A percentile compares a stretch with the other conserved stretches of the same genome.
Evolutionary conservation across 2,797 vertebrate species (phyloP).

Genomic region (Pangasius sanitwongsei): DNA sequence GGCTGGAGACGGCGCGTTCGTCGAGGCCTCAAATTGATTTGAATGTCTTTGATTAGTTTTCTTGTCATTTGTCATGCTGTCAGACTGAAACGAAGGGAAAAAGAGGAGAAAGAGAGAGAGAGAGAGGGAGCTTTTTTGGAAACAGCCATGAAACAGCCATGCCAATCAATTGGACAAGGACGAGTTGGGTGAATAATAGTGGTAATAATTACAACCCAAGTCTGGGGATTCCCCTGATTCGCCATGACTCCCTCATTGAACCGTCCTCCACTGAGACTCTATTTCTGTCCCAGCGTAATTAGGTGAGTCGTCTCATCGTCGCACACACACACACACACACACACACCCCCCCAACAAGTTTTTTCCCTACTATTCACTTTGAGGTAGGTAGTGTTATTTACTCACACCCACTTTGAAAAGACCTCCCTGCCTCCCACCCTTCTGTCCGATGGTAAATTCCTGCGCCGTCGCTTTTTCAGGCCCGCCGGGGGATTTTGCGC

Average conservation of each 20-base stretch:
- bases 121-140: constrained; percentile 49
- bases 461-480: constrained; percentile 43
- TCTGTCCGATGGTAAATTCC: constrained; percentile 60
- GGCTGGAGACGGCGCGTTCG: constrained; percentile 42
- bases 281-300: constrained; percentile 54
- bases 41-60: constrained; percentile 64
- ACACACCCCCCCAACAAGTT: not conserved
- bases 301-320: constrained; percentile 44
- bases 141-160: constrained; percentile 68
- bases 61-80: constrained; percentile 60
- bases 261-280: constrained; percentile 55
- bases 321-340: not conserved
- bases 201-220: constrained; percentile 70
- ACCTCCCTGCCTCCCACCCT: constrained; percentile 46
- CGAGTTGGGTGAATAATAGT: constrained; percentile 69
- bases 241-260: constrained; percentile 62
- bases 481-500: constrained; percentile 68
- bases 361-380: not conserved
- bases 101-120: constrained; percentile 39
- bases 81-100: constrained; percentile 33
- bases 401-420: constrained; percentile 41
- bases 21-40: constrained; percentile 56
- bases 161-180: constrained; percentile 73
- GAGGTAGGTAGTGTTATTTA: constrained; percentile 47
- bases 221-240: constrained; percentile 66